phyloP scores from a whole-genome alignment of 37 sponge, comb jelly and placozoan species.

The Petrosia ficiformis region DNA sequence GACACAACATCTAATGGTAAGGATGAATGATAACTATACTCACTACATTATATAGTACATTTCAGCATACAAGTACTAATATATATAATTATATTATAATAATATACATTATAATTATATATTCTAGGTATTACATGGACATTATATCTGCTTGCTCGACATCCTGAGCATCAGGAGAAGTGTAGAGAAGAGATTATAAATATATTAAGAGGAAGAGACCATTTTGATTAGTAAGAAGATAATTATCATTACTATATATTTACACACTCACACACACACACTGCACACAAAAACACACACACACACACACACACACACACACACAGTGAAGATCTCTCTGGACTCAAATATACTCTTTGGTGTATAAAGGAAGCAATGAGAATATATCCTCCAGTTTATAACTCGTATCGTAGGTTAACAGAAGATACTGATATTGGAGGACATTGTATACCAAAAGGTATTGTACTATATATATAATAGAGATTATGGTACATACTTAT shows the following conservation, averaged over 20 bases:
- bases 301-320: too few species aligned
- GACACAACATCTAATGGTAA: too few species aligned
- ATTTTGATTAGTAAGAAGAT: slow-evolving; percentile 27
- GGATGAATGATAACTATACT: too few species aligned
- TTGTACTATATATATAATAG: neutral
- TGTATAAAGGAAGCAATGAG: slow-evolving; percentile 81
- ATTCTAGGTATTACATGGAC: slow-evolving; percentile 34
- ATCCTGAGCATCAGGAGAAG: slow-evolving; percentile 79
- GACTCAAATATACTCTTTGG: slow-evolving; percentile 50
- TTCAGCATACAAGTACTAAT: too few species aligned
- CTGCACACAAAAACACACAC: too few species aligned
- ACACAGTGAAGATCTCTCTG: slow-evolving; percentile 39
- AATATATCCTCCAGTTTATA: slow-evolving; percentile 59
- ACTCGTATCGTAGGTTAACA: slow-evolving; percentile 14
- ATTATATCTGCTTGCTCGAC: slow-evolving; percentile 45
- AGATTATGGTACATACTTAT: too few species aligned
- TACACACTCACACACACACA: too few species aligned
- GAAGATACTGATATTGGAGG: slow-evolving; percentile 49
- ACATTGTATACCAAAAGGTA: slow-evolving; percentile 53
- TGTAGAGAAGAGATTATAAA: slow-evolving; percentile 55
- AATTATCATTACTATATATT: too few species aligned
- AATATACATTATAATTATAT: too few species aligned
- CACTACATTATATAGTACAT: too few species aligned
- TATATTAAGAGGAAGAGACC: slow-evolving; percentile 48
- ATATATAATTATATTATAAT: too few species aligned